Evolutionary conservation across 2,797 vertebrate species (phyloP), one percentile per base, ranked within the genome.

Genomic region (Astyanax mexicanus): DNA sequence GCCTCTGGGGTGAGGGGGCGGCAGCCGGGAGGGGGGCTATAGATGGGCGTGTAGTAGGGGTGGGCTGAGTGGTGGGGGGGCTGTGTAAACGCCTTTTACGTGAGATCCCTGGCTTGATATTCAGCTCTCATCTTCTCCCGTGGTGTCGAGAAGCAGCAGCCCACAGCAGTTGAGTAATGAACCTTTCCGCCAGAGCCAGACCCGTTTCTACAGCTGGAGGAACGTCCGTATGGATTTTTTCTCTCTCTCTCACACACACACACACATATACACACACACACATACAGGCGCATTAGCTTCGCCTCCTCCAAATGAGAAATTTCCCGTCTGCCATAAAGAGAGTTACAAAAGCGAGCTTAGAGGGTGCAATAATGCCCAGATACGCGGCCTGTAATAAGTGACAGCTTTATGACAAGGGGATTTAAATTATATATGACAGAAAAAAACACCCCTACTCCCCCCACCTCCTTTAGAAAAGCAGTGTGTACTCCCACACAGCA

Each of bases 81-180:
- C 58, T 74, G 54, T 52, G 69, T 74, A 81, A 83, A 83, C 64
- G 62, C 47, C 80, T 76, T 76, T 71, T 61, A 75, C 61, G 49
- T 19, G 60, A 70, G 45, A 64, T 70, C 72, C 61, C 66, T 44
- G 49, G 72, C 75, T 83, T 83, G 76, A 79, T 79, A 83, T 81
- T 83, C 71, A 76, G 65, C 79, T 67, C 82, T 79, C 65, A 76
- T 81, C 75, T 73, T 27, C 38, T 77, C 58, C 68, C 57, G 65
- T 35, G 35, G 65, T 35, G 54, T 69, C 65, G 64, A 68, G 65
- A 11, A 29, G 52, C 52, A 64, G 17, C 72, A 64, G 71, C 23
- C 35, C 51, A 38, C 55, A 67, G 64, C 38, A 51, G 64, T 62
- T 70, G 65, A 80, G 75, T 83, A 80, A 78, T 75, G 79, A 78